phyloP scores from a whole-genome alignment of 2,113 vertebrate species.

The Rana temporaria region DNA sequence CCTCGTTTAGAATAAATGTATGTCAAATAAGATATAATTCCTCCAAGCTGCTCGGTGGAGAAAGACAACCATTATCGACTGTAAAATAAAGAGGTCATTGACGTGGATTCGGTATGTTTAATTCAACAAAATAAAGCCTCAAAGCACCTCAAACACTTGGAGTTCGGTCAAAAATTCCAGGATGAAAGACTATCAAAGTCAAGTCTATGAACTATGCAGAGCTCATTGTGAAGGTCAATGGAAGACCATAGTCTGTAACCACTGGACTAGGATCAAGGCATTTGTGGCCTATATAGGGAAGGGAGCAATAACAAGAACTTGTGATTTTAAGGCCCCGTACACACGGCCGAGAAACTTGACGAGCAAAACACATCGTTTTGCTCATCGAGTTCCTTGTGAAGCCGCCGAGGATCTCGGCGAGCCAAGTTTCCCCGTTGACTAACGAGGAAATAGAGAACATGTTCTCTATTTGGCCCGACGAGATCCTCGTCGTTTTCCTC shows the following conservation, averaged over 20 bases:
- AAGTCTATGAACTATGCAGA: neutral
- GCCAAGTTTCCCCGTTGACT: too few species aligned
- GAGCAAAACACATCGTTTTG: too few species aligned
- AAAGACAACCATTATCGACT: slow-evolving; percentile 34
- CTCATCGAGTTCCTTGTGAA: too few species aligned
- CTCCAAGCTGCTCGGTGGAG: slow-evolving; percentile 6
- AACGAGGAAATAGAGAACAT: too few species aligned
- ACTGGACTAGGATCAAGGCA: neutral
- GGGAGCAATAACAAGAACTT: too few species aligned
- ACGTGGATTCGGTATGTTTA: slow-evolving; percentile 17
- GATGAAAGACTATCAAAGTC: slow-evolving; percentile 26
- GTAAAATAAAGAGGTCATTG: slow-evolving; percentile 44
- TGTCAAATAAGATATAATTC: slow-evolving; percentile 33
- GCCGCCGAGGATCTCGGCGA: too few species aligned
- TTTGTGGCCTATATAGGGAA: too few species aligned
- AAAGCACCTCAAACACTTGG: neutral
- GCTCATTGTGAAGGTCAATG: neutral
- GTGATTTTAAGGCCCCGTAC: too few species aligned
- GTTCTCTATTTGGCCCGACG: too few species aligned
- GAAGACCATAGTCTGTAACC: neutral
- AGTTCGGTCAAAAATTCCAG: slow-evolving; percentile 6
- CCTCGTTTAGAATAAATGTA: slow-evolving; percentile 29
- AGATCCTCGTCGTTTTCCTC: too few species aligned
- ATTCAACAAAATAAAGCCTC: neutral
- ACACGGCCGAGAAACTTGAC: too few species aligned